Evolutionary conservation across 2,797 vertebrate genomes (phyloP).

Genomic region (Microcaecilia unicolor): DNA sequence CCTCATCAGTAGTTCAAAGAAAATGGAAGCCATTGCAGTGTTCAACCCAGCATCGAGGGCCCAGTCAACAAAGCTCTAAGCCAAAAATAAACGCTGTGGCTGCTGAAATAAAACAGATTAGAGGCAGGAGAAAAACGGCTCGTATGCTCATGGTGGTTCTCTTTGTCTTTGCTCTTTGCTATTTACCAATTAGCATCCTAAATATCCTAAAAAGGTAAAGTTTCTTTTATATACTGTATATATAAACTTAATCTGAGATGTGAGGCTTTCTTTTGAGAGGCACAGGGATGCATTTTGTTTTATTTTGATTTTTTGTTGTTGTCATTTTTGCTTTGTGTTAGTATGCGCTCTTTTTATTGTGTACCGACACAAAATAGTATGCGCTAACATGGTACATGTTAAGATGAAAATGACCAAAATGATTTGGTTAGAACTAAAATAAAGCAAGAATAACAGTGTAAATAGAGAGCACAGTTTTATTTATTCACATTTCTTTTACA

Average conservation of each 20-base stretch:
- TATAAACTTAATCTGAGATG: neutral
- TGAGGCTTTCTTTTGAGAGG: neutral
- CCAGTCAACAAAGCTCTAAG: slow-evolving; percentile 53
- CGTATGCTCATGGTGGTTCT: slow-evolving; percentile 94
- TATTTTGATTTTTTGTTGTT: too few species aligned
- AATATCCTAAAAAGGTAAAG: slow-evolving; percentile 91
- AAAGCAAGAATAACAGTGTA: too few species aligned
- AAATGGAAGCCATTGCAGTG: slow-evolving; percentile 78
- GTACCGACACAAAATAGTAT: too few species aligned
- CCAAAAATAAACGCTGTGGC: slow-evolving; percentile 69
- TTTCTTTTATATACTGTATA: neutral
- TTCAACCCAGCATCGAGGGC: slow-evolving; percentile 43
- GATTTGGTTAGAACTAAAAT: too few species aligned
- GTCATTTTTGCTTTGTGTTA: too few species aligned
- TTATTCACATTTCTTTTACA: too few species aligned
- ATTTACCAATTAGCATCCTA: slow-evolving; percentile 91
- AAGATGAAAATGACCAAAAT: too few species aligned
- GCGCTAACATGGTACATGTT: too few species aligned
- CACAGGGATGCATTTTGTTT: too few species aligned
- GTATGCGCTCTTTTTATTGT: too few species aligned
- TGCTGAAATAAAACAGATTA: slow-evolving; percentile 91
- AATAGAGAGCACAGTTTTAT: too few species aligned
- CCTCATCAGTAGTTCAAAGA: slow-evolving; percentile 79
- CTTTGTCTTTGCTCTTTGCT: slow-evolving; percentile 88
- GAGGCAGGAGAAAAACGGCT: slow-evolving; percentile 83